Evolutionary conservation across 2,888 invertebrate species (phyloP).

Genomic region (Gandaritis pyraliata): DNA sequence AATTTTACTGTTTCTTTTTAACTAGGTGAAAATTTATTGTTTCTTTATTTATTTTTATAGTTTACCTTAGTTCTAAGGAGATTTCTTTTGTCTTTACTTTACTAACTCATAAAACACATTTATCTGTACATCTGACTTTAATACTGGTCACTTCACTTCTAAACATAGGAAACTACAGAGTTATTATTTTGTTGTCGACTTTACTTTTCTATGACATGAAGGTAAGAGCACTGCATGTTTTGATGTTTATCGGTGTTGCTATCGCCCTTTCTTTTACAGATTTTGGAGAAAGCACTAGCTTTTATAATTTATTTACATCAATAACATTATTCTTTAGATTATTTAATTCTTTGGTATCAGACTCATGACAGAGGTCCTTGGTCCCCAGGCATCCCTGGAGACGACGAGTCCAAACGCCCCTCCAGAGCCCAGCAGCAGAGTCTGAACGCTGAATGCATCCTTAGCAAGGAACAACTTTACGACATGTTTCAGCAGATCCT

Average conservation of each 20-base stretch:
- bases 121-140: background rate
- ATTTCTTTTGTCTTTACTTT: background rate
- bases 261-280: constrained; percentile 22
- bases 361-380: constrained; percentile 13
- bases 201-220: constrained; percentile 23
- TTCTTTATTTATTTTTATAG: background rate
- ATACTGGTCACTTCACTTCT: background rate
- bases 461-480: constrained; percentile 99
- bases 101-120: constrained; percentile 1
- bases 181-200: constrained; percentile 5
- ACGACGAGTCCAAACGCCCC: constrained; percentile 94
- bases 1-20: constrained; percentile 7
- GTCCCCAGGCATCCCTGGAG: constrained; percentile 86
- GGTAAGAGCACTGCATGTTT: constrained; percentile 58
- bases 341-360: background rate
- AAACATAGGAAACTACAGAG: background rate
- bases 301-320: background rate
- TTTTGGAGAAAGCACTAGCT: constrained; percentile 3
- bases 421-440: constrained; percentile 95
- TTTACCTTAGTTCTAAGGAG: background rate
- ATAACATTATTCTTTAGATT: background rate
- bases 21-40: background rate
- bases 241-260: constrained; percentile 41
- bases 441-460: constrained; percentile 95
- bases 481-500: constrained; percentile 99